phyloP scores from a whole-genome alignment of 1,140 invertebrate genomes.

The Acromyrmex echinatior region DNA sequence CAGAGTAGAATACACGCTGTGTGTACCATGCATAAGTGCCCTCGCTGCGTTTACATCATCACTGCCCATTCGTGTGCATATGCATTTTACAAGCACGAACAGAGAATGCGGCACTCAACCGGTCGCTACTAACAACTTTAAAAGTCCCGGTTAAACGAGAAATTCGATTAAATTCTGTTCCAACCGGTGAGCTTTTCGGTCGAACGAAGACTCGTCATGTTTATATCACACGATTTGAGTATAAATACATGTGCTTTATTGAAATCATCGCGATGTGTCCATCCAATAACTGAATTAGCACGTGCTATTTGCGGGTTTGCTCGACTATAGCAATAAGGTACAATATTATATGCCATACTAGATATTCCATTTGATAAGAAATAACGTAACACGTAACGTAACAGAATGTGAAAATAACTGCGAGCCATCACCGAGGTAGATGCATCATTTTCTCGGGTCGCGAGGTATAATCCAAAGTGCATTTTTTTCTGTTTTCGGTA shows the following conservation, averaged over 20 bases:
- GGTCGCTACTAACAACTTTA: conserved; percentile 70
- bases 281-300: conserved; percentile 4
- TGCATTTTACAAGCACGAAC: conserved; percentile 61
- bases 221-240: conserved; percentile 17
- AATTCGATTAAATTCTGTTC: conserved; percentile 36
- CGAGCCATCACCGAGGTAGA: not conserved
- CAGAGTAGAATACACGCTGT: conserved; percentile 52
- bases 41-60: conserved; percentile 33
- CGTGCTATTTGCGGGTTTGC: not conserved
- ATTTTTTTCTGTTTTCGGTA: not conserved
- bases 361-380: conserved; percentile 5
- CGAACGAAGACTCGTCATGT: conserved; percentile 33
- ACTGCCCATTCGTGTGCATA: conserved; percentile 47
- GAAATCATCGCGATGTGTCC: not conserved
- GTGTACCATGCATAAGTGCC: conserved; percentile 29
- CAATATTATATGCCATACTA: not conserved
- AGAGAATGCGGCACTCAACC: conserved; percentile 67
- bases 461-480: not conserved
- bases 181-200: conserved; percentile 39
- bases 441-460: conserved; percentile 3
- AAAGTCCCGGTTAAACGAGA: conserved; percentile 53
- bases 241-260: conserved; percentile 27
- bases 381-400: not conserved
- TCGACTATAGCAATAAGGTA: not conserved
- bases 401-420: not conserved